Evolutionary conservation across 2,113 vertebrate species (phyloP).

Genomic region (Oenanthe melanoleuca): DNA sequence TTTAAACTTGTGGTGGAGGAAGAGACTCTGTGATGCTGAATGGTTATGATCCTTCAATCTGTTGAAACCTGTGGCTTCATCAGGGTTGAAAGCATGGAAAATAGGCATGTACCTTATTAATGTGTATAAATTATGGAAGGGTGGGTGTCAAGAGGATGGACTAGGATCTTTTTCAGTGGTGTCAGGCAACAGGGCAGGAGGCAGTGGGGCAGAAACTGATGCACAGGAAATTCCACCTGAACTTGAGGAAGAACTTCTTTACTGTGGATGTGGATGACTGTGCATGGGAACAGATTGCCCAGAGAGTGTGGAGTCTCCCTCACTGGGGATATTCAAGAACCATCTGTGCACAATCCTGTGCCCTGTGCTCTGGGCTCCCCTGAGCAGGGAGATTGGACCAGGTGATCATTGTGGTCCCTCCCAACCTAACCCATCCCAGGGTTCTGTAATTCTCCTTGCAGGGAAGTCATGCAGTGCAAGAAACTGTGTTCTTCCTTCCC

Average conservation of each 20-base stretch:
- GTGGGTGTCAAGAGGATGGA: neutral
- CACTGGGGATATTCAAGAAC: neutral
- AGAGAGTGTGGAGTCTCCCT: neutral
- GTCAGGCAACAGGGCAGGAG: neutral
- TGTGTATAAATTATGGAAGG: neutral
- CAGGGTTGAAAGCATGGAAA: neutral
- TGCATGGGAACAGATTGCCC: neutral
- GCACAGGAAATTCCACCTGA: neutral
- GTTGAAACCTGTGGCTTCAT: neutral
- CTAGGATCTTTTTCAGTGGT: neutral
- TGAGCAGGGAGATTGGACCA: neutral
- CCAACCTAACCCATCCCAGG: too few relatives aligned
- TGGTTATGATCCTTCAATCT: neutral
- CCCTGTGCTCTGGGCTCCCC: neutral
- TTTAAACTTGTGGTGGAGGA: neutral
- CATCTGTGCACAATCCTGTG: neutral
- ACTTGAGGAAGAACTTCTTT: neutral
- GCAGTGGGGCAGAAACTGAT: neutral
- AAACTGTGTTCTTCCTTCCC: neutral
- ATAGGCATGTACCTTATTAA: neutral
- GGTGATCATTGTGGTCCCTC: too few relatives aligned
- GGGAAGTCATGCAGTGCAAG: neutral
- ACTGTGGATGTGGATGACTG: fast-evolving
- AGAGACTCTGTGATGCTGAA: neutral
- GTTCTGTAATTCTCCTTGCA: neutral